Evolutionary conservation across 2,113 vertebrate genomes (phyloP), one percentile per base, ranked within the genome.

Genomic region (Pelodiscus sinensis): DNA sequence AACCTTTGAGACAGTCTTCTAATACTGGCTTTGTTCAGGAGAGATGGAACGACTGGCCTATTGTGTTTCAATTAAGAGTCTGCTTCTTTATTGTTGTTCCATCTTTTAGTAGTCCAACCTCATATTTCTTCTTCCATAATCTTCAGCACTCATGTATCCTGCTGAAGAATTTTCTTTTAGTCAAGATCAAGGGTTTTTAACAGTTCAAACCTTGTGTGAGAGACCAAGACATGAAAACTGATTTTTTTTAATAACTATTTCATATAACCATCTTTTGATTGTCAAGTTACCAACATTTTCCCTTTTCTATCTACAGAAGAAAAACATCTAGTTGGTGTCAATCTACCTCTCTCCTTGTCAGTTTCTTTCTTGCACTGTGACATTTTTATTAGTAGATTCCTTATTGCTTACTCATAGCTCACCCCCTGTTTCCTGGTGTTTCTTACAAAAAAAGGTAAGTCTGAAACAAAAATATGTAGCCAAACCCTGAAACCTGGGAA

Each of bases 401-500:
- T 89, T 54, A 0, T 31, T 73, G 22, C 19, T 84, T 84, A 52
- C 52, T 68, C 58, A 65, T 79, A 38, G 0, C 56, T 5, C 82
- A 81, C 80, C 90, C 92, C n/a, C 4, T 92, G 27, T 79, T 95
- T 95, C 52, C 65, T 86, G 54, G 88, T 60, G 11, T 92, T 90
- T 84, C 11, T 58, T 82, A 84, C 57, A 88, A 88, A 73, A 15
- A 83, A 92, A 90, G 60, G 82, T 5, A 3, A 77, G 84, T 0
- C 0, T 86, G 87, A 90, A 86, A 84, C 12, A 71, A 68, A 9
- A 71, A 8, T 35, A 5, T 24, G 21, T 54, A 25, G 9, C 13
- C 29, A 71, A n/a, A 24, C 16, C 22, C 22, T 54, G n/a, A 80
- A 68, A 87, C 4, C n/a, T 35, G 14, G 16, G 19, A 54, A 44